phyloP scores from a whole-genome alignment of 2,888 invertebrate species.

The Andrena marginata region DNA sequence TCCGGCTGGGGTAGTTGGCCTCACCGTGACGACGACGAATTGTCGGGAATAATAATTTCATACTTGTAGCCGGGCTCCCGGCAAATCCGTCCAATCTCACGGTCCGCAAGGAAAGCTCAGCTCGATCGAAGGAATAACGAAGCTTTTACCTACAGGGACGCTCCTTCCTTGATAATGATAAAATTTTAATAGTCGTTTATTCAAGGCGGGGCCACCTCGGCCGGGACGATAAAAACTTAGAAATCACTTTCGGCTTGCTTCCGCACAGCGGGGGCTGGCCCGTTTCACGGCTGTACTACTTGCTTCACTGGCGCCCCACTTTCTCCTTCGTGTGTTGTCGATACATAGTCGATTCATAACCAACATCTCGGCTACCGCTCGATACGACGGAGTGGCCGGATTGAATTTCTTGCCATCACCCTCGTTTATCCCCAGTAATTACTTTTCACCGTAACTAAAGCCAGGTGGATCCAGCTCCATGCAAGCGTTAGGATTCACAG shows the following conservation, averaged over 20 bases:
- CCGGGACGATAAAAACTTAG: no score
- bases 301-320: no score
- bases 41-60: slow-evolving; percentile 68
- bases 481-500: slow-evolving; percentile 22
- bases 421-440: slow-evolving; percentile 50
- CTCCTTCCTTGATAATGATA: slow-evolving; percentile 33
- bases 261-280: no score
- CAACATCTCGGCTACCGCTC: neutral
- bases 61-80: slow-evolving; percentile 49
- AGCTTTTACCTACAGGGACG: slow-evolving; percentile 35
- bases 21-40: slow-evolving; percentile 45
- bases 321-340: no score
- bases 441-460: slow-evolving; percentile 43
- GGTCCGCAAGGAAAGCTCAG: neutral
- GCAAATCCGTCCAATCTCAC: slow-evolving; percentile 47
- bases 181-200: slow-evolving; percentile 23
- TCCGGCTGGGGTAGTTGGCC: slow-evolving; percentile 6
- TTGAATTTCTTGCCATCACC: slow-evolving; percentile 51
- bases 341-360: neutral
- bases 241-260: no score
- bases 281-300: no score
- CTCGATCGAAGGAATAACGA: slow-evolving; percentile 41
- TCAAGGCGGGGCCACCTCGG: no score
- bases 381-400: slow-evolving; percentile 31
- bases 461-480: slow-evolving; percentile 33